phyloP scores from a whole-genome alignment of 2,797 vertebrate genomes.

The Carduelis carduelis region DNA sequence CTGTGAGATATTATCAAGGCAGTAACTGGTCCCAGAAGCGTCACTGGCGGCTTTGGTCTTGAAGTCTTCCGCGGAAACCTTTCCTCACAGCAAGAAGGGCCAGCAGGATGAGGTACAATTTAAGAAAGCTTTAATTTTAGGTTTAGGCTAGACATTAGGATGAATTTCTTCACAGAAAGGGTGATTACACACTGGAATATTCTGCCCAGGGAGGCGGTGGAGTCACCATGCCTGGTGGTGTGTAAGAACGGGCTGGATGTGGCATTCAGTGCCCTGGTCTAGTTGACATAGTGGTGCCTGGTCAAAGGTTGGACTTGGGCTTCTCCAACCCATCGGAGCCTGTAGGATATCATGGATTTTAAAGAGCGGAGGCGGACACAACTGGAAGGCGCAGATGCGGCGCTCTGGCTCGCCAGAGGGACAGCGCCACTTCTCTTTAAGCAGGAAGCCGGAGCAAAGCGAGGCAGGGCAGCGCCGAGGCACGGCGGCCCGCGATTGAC shows the following conservation, averaged over 20 bases:
- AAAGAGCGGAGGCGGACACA: not conserved
- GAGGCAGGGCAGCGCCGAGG: fast-evolving
- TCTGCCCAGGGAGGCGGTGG: not conserved
- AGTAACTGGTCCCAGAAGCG: not conserved
- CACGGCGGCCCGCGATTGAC: fast-evolving
- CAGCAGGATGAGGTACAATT: fast-evolving
- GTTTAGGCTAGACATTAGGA: not conserved
- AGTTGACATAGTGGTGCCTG: fast-evolving
- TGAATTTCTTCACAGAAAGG: not conserved
- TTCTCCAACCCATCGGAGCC: not conserved
- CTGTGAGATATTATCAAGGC: not conserved
- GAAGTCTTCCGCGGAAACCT: not conserved
- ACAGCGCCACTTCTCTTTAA: fast-evolving
- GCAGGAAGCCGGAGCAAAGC: no score
- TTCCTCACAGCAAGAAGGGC: fast-evolving
- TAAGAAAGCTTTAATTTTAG: not conserved
- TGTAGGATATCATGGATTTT: fast-evolving
- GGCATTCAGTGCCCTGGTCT: not conserved
- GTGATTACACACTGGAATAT: no score
- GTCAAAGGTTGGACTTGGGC: not conserved
- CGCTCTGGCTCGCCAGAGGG: fast-evolving
- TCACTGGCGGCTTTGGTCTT: not conserved
- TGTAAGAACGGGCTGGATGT: not conserved
- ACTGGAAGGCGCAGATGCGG: fast-evolving
- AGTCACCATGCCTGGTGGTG: not conserved